A percentile compares a stretch with the other conserved stretches of the same genome.
Evolutionary conservation across 1,140 invertebrate genomes (phyloP).

Genomic region (Galleria mellonella): DNA sequence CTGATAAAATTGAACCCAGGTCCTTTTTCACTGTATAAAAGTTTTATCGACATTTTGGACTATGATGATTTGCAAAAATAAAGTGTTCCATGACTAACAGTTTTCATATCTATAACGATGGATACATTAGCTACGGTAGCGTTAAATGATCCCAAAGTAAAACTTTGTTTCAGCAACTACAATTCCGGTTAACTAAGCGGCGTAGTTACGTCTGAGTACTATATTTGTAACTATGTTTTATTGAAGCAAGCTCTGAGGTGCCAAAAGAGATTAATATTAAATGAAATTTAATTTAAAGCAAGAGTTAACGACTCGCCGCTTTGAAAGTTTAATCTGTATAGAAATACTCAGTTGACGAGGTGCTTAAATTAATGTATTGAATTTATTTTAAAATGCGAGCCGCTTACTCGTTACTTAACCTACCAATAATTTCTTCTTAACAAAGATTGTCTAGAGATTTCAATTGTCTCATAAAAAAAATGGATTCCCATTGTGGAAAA

Average conservation of each 20-base stretch:
- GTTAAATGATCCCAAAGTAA: conserved; percentile 13
- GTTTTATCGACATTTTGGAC: background rate
- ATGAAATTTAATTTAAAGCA: conserved; percentile 20
- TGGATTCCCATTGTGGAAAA: too few relatives aligned
- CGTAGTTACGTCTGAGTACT: conserved; percentile 13
- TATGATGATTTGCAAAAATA: conserved; percentile 15
- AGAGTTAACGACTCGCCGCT: conserved; percentile 1
- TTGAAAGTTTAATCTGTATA: conserved; percentile 2
- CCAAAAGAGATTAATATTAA: conserved; percentile 23
- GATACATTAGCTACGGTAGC: conserved; percentile 4
- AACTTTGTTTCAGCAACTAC: conserved; percentile 26
- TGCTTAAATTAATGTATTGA: too few relatives aligned
- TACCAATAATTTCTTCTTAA: too few relatives aligned
- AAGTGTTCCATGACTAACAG: conserved; percentile 11
- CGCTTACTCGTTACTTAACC: too few relatives aligned
- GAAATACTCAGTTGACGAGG: background rate
- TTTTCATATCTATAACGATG: conserved; percentile 2
- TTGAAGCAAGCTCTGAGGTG: conserved; percentile 13
- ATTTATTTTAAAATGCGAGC: too few relatives aligned
- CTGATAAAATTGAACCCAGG: too few relatives aligned
- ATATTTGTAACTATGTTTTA: conserved; percentile 13
- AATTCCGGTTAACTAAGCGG: conserved; percentile 21
- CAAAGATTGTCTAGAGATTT: too few relatives aligned
- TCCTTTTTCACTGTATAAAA: background rate
- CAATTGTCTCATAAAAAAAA: too few relatives aligned